A percentile compares a stretch with the other conserved stretches of the same genome.
These are phyloP conservation scores for Eumerus sabulonum DNA, from an alignment of 2,888 invertebrate species.

Conservation along the genomic window DNA sequence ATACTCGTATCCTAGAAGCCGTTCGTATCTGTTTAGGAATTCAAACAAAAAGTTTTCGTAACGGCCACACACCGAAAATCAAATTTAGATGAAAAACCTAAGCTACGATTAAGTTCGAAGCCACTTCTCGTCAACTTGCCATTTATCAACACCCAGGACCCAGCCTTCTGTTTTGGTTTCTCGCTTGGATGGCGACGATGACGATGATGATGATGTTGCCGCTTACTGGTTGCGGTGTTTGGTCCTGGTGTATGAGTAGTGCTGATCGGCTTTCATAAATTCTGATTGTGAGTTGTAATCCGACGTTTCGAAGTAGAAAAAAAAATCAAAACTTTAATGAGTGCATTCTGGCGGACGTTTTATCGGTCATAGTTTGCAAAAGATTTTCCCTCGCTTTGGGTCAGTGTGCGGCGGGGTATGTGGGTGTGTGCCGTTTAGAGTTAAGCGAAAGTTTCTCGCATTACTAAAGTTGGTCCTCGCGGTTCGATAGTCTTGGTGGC, in stretches of 20 bases:
- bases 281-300: constrained; percentile 33
- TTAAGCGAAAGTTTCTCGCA: constrained; percentile 58
- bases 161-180: constrained; percentile 41
- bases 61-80: constrained; percentile 12
- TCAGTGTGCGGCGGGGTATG: background rate
- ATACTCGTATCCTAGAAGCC: constrained; percentile 8
- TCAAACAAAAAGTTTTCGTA: constrained; percentile 67
- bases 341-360: constrained; percentile 27
- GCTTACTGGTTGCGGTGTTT: too few relatives aligned
- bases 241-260: too few relatives aligned
- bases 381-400: background rate
- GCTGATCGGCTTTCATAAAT: constrained; percentile 59
- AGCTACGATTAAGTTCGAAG: constrained; percentile 62
- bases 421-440: constrained; percentile 11
- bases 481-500: constrained; percentile 18
- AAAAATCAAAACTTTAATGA: constrained; percentile 61
- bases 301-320: background rate
- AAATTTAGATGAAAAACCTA: constrained; percentile 59
- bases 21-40: constrained; percentile 63
- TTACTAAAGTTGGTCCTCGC: constrained; percentile 58
- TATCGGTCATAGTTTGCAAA: too few relatives aligned
- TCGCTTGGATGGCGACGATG: too few relatives aligned
- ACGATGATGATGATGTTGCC: too few relatives aligned
- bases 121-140: constrained; percentile 63
- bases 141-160: constrained; percentile 53